Conservation (phyloP, 2,888 invertebrate species). For the Globia sparganii region DNA sequence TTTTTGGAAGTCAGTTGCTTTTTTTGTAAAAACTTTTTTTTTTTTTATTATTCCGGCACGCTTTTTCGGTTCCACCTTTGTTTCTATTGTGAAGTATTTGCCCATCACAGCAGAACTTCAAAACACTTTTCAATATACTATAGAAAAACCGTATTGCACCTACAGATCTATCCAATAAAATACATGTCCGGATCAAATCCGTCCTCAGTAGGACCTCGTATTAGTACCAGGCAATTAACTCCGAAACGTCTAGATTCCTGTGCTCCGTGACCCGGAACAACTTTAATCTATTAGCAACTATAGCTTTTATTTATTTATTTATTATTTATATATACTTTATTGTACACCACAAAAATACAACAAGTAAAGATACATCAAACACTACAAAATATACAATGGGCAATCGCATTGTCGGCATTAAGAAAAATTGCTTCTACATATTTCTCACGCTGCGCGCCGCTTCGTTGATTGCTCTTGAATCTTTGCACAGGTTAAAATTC, state of each 20-base stretch:
- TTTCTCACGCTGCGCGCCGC: neutral
- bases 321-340: too few species aligned
- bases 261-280: conserved; percentile 36
- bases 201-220: conserved; percentile 13
- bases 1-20: too few species aligned
- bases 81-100: neutral
- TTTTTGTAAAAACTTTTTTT: too few species aligned
- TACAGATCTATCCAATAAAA: neutral
- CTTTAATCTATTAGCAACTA: conserved; percentile 43
- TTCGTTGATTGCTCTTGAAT: conserved; percentile 1
- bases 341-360: too few species aligned
- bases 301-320: conserved; percentile 23
- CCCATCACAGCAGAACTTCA: too few species aligned
- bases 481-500: neutral
- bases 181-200: conserved; percentile 16
- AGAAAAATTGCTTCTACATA: conserved; percentile 19
- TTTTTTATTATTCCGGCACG: too few species aligned
- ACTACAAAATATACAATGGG: too few species aligned
- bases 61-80: neutral
- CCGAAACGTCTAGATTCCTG: conserved; percentile 20
- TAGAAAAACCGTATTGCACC: neutral
- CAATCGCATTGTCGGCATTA: conserved; percentile 9
- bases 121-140: neutral
- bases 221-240: conserved; percentile 50
- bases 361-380: too few species aligned